Evolutionary conservation across 2,113 vertebrate genomes (phyloP).

Genomic region (Pterocles burchelli): DNA sequence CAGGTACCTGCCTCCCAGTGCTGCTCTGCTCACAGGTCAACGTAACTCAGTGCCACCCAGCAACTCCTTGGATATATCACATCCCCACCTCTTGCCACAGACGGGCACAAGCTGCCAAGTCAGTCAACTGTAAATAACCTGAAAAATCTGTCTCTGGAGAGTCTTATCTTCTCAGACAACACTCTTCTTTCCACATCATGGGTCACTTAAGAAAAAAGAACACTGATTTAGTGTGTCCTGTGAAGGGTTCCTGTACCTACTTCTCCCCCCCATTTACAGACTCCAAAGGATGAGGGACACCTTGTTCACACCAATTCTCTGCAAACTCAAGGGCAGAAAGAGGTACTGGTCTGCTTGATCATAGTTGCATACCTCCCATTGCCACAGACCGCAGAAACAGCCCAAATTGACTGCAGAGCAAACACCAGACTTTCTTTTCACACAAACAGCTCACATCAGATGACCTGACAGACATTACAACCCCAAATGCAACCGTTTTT

Average conservation of each 20-base stretch:
- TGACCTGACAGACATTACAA: not conserved
- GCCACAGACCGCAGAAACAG: not conserved
- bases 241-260: not conserved
- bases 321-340: not conserved
- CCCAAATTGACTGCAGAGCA: not conserved
- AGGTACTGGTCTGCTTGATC: constrained; percentile 25
- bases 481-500: accelerated
- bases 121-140: not conserved
- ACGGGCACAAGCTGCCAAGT: not conserved
- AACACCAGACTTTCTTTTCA: not conserved
- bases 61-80: not conserved
- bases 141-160: not conserved
- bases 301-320: not conserved
- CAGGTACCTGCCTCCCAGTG: not conserved
- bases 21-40: not conserved
- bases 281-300: not conserved
- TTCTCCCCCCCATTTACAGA: not conserved
- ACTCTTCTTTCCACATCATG: not conserved
- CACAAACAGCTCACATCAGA: not conserved
- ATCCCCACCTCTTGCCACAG: not conserved
- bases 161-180: not conserved
- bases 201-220: not conserved
- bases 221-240: not conserved
- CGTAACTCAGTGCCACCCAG: not conserved
- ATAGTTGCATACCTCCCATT: not conserved